A percentile compares a stretch with the other conserved stretches of the same genome.
Evolutionary conservation across 1,140 invertebrate species (phyloP).

Genomic region (Drosophila micromelanica): DNA sequence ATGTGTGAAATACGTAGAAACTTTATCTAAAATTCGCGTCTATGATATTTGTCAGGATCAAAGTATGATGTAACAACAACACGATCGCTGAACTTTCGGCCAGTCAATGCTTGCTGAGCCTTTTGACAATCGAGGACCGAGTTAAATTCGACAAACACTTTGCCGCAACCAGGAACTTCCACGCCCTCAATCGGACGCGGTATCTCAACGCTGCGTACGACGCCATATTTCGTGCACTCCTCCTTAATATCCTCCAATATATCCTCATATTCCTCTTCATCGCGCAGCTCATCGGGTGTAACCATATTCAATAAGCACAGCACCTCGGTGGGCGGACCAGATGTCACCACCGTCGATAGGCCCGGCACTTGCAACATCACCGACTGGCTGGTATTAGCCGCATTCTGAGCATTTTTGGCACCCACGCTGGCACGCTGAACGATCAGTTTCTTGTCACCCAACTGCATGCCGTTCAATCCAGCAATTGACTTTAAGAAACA

Average conservation of each 20-base stretch:
- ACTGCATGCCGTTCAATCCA: conserved; percentile 99
- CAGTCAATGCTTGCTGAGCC: conserved; percentile 98
- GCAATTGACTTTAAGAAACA: conserved; percentile 93
- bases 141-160: conserved; percentile 99
- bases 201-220: conserved; percentile 97
- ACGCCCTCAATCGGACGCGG: conserved; percentile 98
- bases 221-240: conserved; percentile 99
- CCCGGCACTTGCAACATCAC: conserved; percentile 94
- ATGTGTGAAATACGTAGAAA: conserved; percentile 72
- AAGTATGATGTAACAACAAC: conserved; percentile 99
- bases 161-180: conserved; percentile 99
- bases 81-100: conserved; percentile 98
- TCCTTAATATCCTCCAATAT: conserved; percentile 99
- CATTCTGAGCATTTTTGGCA: conserved; percentile 94
- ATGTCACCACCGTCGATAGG: conserved; percentile 91
- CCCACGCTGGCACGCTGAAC: conserved; percentile 98
- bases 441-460: conserved; percentile 99
- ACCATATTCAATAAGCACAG: conserved; percentile 99
- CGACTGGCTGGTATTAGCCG: conserved; percentile 89
- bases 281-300: conserved; percentile 97
- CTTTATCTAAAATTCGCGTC: conserved; percentile 95
- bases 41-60: conserved; percentile 99
- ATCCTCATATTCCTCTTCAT: conserved; percentile 99
- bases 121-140: conserved; percentile 98
- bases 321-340: conserved; percentile 97